phyloP scores from a whole-genome alignment of 2,888 invertebrate species.

The Melanargia galathea region DNA sequence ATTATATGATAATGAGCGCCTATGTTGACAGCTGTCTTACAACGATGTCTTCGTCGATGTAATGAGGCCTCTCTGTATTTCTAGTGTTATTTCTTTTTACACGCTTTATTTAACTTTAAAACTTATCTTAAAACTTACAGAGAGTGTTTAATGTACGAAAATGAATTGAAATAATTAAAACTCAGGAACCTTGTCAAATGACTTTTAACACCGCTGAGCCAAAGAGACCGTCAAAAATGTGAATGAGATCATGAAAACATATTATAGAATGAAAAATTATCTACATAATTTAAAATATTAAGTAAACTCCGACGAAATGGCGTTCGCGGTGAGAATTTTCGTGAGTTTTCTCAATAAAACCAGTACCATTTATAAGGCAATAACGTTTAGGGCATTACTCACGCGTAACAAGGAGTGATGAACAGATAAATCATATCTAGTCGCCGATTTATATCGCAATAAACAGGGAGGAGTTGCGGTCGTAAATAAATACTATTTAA shows the following conservation, averaged over 20 bases:
- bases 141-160: too few relatives aligned
- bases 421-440: conserved; percentile 78
- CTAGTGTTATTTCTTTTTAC: too few relatives aligned
- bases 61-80: too few relatives aligned
- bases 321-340: conserved; percentile 14
- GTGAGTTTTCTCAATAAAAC: conserved; percentile 30
- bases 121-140: too few relatives aligned
- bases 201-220: too few relatives aligned
- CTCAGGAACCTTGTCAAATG: too few relatives aligned
- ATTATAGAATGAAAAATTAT: neutral
- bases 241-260: neutral
- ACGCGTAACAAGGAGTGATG: conserved; percentile 77
- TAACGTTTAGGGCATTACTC: conserved; percentile 71
- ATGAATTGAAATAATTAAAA: too few relatives aligned
- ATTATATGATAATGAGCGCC: too few relatives aligned
- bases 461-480: conserved; percentile 69
- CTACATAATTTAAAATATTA: neutral
- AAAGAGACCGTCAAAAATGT: too few relatives aligned
- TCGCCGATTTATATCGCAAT: conserved; percentile 78
- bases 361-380: conserved; percentile 65
- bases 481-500: conserved; percentile 71
- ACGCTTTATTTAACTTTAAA: too few relatives aligned
- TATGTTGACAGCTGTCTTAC: too few relatives aligned
- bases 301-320: neutral
- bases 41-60: too few relatives aligned